Base-by-base conservation (phyloP, 2,113 vertebrate species). In the Motacilla tschutschensis region DNA sequence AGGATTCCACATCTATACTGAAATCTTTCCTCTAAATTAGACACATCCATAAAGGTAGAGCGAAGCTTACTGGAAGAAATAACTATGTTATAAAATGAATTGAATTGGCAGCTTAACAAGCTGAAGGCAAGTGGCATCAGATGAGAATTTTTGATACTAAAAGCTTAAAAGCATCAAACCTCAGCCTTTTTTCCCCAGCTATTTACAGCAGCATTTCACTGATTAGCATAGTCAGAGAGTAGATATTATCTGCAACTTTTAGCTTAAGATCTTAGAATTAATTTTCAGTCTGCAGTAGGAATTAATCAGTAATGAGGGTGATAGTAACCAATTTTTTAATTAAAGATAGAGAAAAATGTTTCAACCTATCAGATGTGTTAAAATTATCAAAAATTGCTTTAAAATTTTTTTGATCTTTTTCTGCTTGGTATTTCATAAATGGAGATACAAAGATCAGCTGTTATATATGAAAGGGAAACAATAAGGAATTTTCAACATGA, bases 191-290 rank as follows among this genome's bases (percentile, higher is more conserved):
- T 35, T 10, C 28, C 51, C 20, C 18, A 79, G 79, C 55, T 89
- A 67, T 85, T 92, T 92, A 85, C 44, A 59, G 54, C 48, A 77
- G 26, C 1, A 7, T 86, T 84, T 47, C 48, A 54, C 71, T 72
- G 87, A 79, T 88, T 69, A 90, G n/a, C n/a, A 10, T 53, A 87
- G 83, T 55, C 38, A 58, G 51, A 76, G n/a, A 67, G 46, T 25
- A 92, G 82, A 86, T 62, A 57, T 40, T 79, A 89, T 85, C 77
- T 73, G 41, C 55, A 89, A 73, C 48, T 89, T 94, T 76, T 65
- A 86, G 84, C 44, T 80, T 86, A 71, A 72, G 55, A 86, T 75
- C 70, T 81, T 65, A 43, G 12, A 79, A 89, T 70, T 87, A 86
- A 43, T 79, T 92, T 81, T 64, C 59, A 58, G 33, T 79, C 36